Evolutionary conservation across 1,140 invertebrate species (phyloP).

Genomic region (Drosophila navojoa): DNA sequence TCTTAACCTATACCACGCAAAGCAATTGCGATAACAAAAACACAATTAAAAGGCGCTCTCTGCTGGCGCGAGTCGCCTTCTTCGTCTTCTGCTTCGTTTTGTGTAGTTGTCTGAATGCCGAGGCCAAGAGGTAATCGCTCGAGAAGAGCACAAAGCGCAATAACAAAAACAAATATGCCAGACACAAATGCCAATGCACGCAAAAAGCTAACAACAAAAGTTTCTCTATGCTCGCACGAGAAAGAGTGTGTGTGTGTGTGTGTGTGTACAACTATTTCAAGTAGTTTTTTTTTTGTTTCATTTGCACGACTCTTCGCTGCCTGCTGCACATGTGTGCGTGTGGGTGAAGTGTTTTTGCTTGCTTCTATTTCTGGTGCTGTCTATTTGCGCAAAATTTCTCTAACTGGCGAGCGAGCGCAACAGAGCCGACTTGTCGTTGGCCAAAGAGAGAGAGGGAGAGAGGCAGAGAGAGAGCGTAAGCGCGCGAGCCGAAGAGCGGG

Average conservation of each 20-base stretch:
- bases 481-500: slow-evolving; percentile 8
- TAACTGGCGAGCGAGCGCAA: slow-evolving; percentile 29
- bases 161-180: slow-evolving; percentile 38
- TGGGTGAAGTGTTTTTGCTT: slow-evolving; percentile 47
- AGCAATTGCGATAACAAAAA: slow-evolving; percentile 52
- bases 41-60: slow-evolving; percentile 40
- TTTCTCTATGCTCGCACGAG: slow-evolving; percentile 22
- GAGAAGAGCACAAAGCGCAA: slow-evolving; percentile 33
- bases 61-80: slow-evolving; percentile 3
- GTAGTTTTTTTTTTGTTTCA: slow-evolving; percentile 53
- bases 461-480: background rate
- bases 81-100: background rate
- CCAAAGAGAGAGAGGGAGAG: background rate
- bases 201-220: slow-evolving; percentile 40
- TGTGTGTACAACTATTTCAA: slow-evolving; percentile 42
- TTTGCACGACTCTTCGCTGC: slow-evolving; percentile 51
- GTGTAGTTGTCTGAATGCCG: slow-evolving; percentile 48
- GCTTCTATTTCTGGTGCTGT: slow-evolving; percentile 53
- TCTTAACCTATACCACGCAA: slow-evolving; percentile 61
- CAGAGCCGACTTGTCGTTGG: background rate
- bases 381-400: slow-evolving; percentile 56
- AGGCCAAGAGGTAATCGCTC: slow-evolving; percentile 55
- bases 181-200: slow-evolving; percentile 44
- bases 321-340: slow-evolving; percentile 31
- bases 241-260: too few relatives aligned